Base-by-base conservation (phyloP, 2,888 invertebrate species). In the Synanthedon formicaeformis region DNA sequence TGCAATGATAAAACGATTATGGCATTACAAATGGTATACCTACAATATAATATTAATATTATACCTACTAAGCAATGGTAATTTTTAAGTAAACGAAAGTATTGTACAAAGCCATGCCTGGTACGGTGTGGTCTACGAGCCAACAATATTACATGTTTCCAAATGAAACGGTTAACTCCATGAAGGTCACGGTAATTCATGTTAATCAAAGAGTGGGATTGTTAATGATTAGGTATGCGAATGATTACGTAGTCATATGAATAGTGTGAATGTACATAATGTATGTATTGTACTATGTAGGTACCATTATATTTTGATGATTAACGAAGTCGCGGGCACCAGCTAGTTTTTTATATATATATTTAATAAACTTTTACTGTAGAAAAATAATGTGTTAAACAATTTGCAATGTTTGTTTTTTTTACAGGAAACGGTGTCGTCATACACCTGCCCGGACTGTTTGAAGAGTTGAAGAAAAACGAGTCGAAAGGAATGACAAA, bases 361-460 rank as follows among this genome's bases (percentile, higher is more conserved):
- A 23, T 2, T n/a, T n/a, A n/a, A n/a, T n/a, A n/a, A n/a, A n/a
- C n/a, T 23, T 23, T 23, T 23, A 23, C 23, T 1, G 4, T 4
- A 23, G 23, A 23, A 23, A 23, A 4, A 23, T 23, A 23, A 23
- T 4, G 23, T n/a, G n/a, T n/a, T n/a, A n/a, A n/a, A n/a, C n/a
- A n/a, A n/a, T 23, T 27, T 27, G 27, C 8, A 41, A 41, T 10
- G 5, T 1, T 11, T n/a, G n/a, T 11, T 49, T 16, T 2, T 14
- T 56, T 58, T 66, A 0, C 69, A 98, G 98, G 98, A 51, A 99
- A 99, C 81, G 99, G 99, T 18, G 99, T 99, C 52, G 99, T 99
- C 14, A 94, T 99, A 63, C 98, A 99, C 81, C 81, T 99, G 58
- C 97, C 97, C 0, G 96, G 97, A 6, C 89, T 99, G 50, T 98